Conservation (phyloP, 2,113 vertebrate genomes). For the Psephotus haematonotus region DNA sequence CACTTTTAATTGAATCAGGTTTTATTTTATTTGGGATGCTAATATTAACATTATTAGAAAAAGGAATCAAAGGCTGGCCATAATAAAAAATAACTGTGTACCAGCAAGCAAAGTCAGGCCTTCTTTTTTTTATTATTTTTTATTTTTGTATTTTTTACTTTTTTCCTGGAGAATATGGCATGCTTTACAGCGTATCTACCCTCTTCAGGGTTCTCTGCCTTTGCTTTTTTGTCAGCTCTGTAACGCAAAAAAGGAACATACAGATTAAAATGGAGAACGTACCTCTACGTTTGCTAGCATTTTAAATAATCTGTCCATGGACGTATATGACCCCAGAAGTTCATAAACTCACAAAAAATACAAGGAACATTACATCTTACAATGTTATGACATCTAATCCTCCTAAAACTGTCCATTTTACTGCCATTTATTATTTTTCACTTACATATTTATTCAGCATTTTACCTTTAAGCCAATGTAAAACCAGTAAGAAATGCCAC, state of each 20-base stretch:
- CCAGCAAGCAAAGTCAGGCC: constrained; percentile 32
- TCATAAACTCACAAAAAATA: not conserved
- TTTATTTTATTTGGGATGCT: constrained; percentile 39
- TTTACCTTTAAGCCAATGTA: not conserved
- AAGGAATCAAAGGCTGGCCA: constrained; percentile 14
- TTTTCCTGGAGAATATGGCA: constrained; percentile 21
- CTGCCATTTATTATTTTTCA: not conserved
- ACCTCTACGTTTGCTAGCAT: not conserved
- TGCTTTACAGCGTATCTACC: constrained; percentile 50
- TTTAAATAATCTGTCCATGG: not conserved
- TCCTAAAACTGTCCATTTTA: not conserved
- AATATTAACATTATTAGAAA: constrained; percentile 16
- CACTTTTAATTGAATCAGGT: not conserved
- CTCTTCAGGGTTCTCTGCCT: constrained; percentile 53
- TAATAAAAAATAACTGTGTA: constrained; percentile 31
- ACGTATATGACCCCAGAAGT: not conserved
- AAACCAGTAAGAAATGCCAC: not conserved
- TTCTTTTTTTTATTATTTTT: constrained; percentile 44
- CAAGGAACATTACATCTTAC: not conserved
- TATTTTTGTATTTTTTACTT: constrained; percentile 31
- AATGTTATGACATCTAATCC: not conserved
- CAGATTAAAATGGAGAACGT: constrained; percentile 20
- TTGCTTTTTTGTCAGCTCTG: constrained; percentile 69
- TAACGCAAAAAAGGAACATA: constrained; percentile 52
- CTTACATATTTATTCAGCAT: not conserved